Percentiles rank a stretch among this genome's conserved stretches.
Conservation (phyloP, 2,797 vertebrate genomes). For the Schizopygopsis malacanthus region DNA sequence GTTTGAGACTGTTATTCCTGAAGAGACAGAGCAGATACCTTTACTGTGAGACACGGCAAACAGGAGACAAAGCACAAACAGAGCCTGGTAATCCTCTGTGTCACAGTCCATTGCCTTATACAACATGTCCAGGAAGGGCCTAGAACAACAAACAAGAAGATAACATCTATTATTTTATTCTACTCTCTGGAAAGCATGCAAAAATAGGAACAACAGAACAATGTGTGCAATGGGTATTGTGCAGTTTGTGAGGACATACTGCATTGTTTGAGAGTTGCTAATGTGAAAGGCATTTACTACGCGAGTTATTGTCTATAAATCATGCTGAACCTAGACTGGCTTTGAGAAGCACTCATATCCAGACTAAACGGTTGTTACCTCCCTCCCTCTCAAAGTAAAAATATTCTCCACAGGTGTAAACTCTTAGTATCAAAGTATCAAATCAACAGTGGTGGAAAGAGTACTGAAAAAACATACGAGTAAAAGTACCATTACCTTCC, state of each 20-base stretch:
- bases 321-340: background rate
- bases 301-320: background rate
- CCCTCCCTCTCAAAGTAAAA: background rate
- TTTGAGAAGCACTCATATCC: background rate
- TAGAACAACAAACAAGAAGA: constrained; percentile 63
- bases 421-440: background rate
- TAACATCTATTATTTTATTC: background rate
- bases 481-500: too few species aligned
- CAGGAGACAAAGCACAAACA: constrained; percentile 96
- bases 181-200: background rate
- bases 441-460: background rate
- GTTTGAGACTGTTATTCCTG: background rate
- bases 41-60: constrained; percentile 96
- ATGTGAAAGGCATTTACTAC: background rate
- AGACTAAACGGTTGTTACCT: background rate
- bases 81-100: constrained; percentile 90
- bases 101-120: constrained; percentile 91
- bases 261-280: background rate
- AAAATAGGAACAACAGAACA: background rate
- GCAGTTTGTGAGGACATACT: background rate
- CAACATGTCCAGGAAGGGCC: constrained; percentile 97
- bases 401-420: background rate
- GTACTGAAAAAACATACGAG: too few species aligned
- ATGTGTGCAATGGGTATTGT: background rate
- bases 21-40: constrained; percentile 73